A percentile compares a stretch with the other conserved stretches of the same genome.
phyloP scores from a whole-genome alignment of 2,888 invertebrate genomes.

The Ophraella communa region DNA sequence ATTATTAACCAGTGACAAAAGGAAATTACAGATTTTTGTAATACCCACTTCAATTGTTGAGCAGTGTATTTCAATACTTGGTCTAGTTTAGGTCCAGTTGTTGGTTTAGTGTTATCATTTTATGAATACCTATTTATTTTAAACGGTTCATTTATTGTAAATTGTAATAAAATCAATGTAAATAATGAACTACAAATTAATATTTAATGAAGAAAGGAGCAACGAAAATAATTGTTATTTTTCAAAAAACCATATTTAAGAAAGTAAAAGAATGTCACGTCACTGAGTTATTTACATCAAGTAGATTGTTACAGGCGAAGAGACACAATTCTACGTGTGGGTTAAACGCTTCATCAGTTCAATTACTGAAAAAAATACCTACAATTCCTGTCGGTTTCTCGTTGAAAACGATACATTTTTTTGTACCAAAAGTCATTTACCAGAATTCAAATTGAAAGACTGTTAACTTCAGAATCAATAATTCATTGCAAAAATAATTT shows the following conservation, averaged over 20 bases:
- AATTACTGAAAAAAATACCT: slow-evolving; percentile 30
- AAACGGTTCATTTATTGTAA: too few relatives aligned
- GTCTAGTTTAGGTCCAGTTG: too few relatives aligned
- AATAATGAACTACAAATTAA: too few relatives aligned
- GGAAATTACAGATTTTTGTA: too few relatives aligned
- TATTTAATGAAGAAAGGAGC: not conserved
- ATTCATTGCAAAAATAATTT: not conserved
- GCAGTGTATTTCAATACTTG: too few relatives aligned
- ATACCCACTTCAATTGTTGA: too few relatives aligned
- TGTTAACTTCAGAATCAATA: slow-evolving; percentile 1
- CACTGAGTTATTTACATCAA: slow-evolving; percentile 14
- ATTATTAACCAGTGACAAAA: too few relatives aligned
- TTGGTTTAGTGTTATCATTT: too few relatives aligned
- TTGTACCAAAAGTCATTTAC: slow-evolving; percentile 7
- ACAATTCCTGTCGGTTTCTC: slow-evolving; percentile 18
- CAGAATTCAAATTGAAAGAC: slow-evolving; percentile 11
- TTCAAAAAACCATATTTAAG: not conserved
- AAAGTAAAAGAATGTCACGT: not conserved
- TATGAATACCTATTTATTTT: too few relatives aligned
- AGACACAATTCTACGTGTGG: slow-evolving; percentile 37
- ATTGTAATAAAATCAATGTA: too few relatives aligned
- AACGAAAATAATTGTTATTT: not conserved
- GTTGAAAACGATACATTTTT: slow-evolving; percentile 9
- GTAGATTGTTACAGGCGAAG: slow-evolving; percentile 35
- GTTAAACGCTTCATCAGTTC: slow-evolving; percentile 38